Evolutionary conservation across 2,113 vertebrate genomes (phyloP).

Genomic region (Hydrochoerus hydrochaeris): DNA sequence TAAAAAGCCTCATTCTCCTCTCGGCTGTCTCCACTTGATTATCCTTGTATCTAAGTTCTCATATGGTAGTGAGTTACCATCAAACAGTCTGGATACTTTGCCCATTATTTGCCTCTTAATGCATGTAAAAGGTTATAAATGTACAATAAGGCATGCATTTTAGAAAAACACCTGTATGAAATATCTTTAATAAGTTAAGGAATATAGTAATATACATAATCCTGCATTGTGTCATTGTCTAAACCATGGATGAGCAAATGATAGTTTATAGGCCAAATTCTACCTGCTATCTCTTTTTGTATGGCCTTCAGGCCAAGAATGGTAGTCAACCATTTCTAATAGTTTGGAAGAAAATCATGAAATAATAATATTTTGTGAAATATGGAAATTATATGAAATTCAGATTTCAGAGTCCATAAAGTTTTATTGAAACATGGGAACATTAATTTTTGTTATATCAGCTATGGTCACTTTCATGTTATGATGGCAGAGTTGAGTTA

Average conservation of each 20-base stretch:
- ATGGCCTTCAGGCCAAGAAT: not conserved
- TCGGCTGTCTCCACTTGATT: not conserved
- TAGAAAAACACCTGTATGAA: not conserved
- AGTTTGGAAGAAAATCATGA: not conserved
- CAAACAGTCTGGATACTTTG: not conserved
- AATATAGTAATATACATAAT: not conserved
- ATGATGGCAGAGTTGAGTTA: not conserved
- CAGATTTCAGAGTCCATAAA: not conserved
- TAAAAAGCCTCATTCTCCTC: not conserved
- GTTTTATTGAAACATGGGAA: slow-evolving; percentile 21
- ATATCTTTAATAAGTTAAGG: not conserved
- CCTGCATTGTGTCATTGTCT: not conserved
- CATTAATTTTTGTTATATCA: not conserved
- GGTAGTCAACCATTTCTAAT: not conserved
- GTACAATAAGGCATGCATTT: not conserved
- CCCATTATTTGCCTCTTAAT: not conserved
- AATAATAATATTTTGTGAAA: not conserved
- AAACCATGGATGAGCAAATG: not conserved
- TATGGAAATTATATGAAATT: slow-evolving; percentile 17
- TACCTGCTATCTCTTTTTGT: not conserved
- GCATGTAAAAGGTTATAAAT: not conserved
- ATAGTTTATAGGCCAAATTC: not conserved
- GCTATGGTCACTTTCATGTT: not conserved
- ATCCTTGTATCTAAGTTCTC: not conserved
- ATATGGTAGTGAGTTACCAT: not conserved